Evolutionary conservation across 35 echinoderm and acorn worm species (phyloP), one percentile per base, ranked within the genome.

Genomic region (Acanthaster planci): DNA sequence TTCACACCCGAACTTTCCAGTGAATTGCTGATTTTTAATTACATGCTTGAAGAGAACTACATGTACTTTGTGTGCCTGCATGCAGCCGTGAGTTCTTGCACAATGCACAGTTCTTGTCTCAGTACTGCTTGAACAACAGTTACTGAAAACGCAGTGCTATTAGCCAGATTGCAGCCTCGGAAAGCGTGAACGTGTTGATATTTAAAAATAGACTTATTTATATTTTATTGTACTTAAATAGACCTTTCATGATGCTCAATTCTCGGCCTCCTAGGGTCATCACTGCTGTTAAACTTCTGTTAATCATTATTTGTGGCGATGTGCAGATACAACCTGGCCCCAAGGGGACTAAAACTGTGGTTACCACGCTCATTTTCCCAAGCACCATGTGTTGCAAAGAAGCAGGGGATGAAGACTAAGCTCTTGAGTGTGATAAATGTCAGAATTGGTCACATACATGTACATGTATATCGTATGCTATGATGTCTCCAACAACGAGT

Each of bases 261-360:
- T 78, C 76, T 78, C 32, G 76, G 8, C 39, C 76, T 31, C 7
- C 36, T 37, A 68, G 3, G 18, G 60, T 31, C 7, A 6, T 78
- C 16, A 68, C 17, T 7, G 60, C 60, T 18, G 17, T 68, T 18
- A 68, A 68, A 4, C 4, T 68, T 18, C 4, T 68, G 60, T 18
- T 68, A 5, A 68, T 68, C 18, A 4, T 68, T 17, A 7, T 68
- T 3, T 7, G 60, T 68, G 60, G 60, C 7, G 60, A 68, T 68
- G 60, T 68, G 5, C 5, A 68, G 60, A 5, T 68, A 27, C 76
- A 78, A 35, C 76, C 76, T 17, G 76, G 76, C 17, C 76, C 76
- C 35, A n/a, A n/a, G n/a, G n/a, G n/a, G n/a, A 78, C 31, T 19
- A 10, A 78, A 37, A 39, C 39, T 78, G 76, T 78, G 4, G 5